A percentile compares a stretch with the other conserved stretches of the same genome.
Conservation (phyloP, 2,888 invertebrate genomes). For the Entomobrya proxima region DNA sequence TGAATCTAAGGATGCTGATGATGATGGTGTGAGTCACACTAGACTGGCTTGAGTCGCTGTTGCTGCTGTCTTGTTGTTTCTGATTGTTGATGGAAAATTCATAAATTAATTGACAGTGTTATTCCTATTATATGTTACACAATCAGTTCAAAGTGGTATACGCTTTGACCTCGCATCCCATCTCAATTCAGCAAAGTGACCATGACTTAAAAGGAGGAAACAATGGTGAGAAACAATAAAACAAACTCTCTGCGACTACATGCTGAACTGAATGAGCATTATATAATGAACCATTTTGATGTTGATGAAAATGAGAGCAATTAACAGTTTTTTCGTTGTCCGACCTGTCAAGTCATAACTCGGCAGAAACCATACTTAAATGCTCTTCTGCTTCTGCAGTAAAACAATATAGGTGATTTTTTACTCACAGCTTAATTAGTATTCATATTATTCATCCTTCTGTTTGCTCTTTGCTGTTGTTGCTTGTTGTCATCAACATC, state of each 20-base stretch:
- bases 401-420: not conserved
- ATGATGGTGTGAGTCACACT: not conserved
- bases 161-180: conserved; percentile 31
- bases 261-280: not conserved
- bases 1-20: not conserved
- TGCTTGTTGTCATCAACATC: not conserved
- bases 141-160: not conserved
- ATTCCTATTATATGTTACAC: not conserved
- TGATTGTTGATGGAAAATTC: conserved; percentile 29
- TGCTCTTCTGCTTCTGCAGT: not conserved
- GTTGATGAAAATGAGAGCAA: conserved; percentile 36
- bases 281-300: not conserved
- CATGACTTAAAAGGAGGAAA: conserved; percentile 47
- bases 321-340: conserved; percentile 43
- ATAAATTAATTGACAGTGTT: conserved; percentile 18
- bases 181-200: conserved; percentile 10
- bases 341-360: not conserved
- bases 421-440: conserved; percentile 4
- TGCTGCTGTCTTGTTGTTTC: not conserved
- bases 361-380: too few species aligned
- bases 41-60: not conserved
- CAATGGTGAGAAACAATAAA: conserved; percentile 43
- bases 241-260: conserved; percentile 4
- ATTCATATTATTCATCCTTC: not conserved
- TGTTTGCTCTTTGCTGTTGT: not conserved